Evolutionary conservation across 2,888 invertebrate genomes (phyloP).

Genomic region (Scaeva pyrastri): DNA sequence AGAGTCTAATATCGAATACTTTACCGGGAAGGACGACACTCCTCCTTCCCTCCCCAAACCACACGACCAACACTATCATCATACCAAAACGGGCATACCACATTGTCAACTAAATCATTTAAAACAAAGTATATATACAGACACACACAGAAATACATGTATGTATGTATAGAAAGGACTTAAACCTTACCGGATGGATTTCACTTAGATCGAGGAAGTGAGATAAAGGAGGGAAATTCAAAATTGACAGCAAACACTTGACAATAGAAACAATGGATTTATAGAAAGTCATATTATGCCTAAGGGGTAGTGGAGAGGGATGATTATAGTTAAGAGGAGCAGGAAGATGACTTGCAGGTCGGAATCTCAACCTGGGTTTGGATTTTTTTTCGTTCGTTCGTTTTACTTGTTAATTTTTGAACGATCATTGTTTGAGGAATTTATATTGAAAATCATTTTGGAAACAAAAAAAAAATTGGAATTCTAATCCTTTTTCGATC

Average conservation of each 20-base stretch:
- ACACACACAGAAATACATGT: too few relatives aligned
- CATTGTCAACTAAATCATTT: conserved; percentile 48
- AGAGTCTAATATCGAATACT: not conserved
- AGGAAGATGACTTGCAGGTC: conserved; percentile 33
- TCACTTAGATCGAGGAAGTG: conserved; percentile 1
- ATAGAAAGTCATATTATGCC: conserved; percentile 30
- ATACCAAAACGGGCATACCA: conserved; percentile 10
- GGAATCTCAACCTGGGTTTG: not conserved
- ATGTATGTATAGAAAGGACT: not conserved
- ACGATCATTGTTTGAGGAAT: conserved; percentile 32
- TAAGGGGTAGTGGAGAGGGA: not conserved
- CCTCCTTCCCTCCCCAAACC: not conserved
- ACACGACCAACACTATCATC: too few relatives aligned
- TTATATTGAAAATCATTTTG: conserved; percentile 49
- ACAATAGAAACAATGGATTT: conserved; percentile 46
- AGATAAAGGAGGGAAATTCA: conserved; percentile 30
- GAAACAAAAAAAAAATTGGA: too few relatives aligned
- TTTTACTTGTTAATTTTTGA: not conserved
- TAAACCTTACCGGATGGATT: conserved; percentile 13
- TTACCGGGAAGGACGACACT: conserved; percentile 13
- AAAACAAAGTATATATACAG: not conserved
- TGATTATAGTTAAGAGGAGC: not conserved
- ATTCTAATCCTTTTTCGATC: too few relatives aligned
- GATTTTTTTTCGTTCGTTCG: not conserved
- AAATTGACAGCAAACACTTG: conserved; percentile 63